Evolutionary conservation across 2,888 invertebrate genomes (phyloP).

Genomic region (Magallana nippona): DNA sequence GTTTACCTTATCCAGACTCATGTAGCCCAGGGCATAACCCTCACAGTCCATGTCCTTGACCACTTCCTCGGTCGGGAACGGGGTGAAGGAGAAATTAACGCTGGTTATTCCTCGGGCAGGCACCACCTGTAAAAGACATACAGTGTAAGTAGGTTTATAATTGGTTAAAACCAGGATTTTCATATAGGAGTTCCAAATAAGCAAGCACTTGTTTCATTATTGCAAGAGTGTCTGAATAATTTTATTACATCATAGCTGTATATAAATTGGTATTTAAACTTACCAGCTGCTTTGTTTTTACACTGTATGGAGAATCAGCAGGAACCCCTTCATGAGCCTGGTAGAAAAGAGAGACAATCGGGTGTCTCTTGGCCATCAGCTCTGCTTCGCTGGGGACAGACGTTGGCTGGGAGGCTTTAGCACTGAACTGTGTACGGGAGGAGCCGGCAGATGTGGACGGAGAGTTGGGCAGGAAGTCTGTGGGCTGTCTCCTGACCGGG

Average conservation of each 20-base stretch:
- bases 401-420: constrained; percentile 4
- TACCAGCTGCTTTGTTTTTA: constrained; percentile 75
- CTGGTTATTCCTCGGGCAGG: constrained; percentile 69
- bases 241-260: not conserved
- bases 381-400: not conserved
- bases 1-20: constrained; percentile 69
- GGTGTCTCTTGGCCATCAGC: constrained; percentile 36
- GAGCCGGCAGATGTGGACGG: constrained; percentile 65
- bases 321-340: constrained; percentile 69
- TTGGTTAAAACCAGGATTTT: not conserved
- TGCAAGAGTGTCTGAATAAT: too few relatives aligned
- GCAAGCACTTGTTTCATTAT: too few relatives aligned
- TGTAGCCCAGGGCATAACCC: constrained; percentile 74
- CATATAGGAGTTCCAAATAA: too few relatives aligned
- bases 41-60: constrained; percentile 66
- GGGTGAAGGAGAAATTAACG: constrained; percentile 70
- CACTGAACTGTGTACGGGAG: constrained; percentile 20
- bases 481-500: constrained; percentile 58
- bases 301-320: constrained; percentile 64
- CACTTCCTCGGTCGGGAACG: constrained; percentile 66
- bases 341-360: constrained; percentile 69
- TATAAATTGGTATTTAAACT: constrained; percentile 33
- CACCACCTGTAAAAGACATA: constrained; percentile 67
- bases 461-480: constrained; percentile 72
- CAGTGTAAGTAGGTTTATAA: not conserved